Evolutionary conservation across 2,797 vertebrate species (phyloP).

Genomic region (Diplodus sargus): DNA sequence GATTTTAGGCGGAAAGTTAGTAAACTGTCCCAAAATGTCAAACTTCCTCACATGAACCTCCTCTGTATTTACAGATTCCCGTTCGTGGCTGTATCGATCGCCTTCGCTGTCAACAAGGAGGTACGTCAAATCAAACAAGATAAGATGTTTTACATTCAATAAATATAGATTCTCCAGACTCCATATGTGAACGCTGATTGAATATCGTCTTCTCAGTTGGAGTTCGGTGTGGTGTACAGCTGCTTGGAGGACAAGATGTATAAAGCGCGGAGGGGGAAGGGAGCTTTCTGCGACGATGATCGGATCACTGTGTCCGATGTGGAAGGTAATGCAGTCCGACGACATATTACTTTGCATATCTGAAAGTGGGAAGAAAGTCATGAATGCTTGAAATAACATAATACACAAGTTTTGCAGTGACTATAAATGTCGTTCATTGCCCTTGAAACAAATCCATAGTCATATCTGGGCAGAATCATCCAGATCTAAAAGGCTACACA

Average conservation of each 20-base stretch:
- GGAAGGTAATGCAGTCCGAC: conserved; percentile 79
- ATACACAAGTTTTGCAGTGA: not conserved
- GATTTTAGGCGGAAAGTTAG: no score
- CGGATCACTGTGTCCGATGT: conserved; percentile 90
- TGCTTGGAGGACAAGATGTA: conserved; percentile 98
- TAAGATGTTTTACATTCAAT: not conserved
- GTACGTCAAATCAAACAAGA: conserved; percentile 66
- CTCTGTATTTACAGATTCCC: conserved; percentile 88
- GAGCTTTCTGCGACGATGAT: conserved; percentile 93
- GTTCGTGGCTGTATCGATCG: conserved; percentile 96
- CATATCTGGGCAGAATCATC: not conserved
- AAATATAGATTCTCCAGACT: not conserved
- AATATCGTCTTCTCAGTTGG: conserved; percentile 81
- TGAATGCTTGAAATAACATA: not conserved
- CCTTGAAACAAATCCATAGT: not conserved
- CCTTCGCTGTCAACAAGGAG: conserved; percentile 94
- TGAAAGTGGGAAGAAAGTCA: not conserved
- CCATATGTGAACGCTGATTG: not conserved
- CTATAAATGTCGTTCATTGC: not conserved
- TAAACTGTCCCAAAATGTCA: not conserved
- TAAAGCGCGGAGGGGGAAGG: conserved; percentile 90
- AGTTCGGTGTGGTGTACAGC: conserved; percentile 97
- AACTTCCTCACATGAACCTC: not conserved
- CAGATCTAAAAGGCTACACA: not conserved
- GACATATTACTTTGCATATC: not conserved